Percentiles rank a stretch among this genome's conserved stretches.
phyloP scores from a whole-genome alignment of 2,797 vertebrate species.

The Pseudochirops corinnae region DNA sequence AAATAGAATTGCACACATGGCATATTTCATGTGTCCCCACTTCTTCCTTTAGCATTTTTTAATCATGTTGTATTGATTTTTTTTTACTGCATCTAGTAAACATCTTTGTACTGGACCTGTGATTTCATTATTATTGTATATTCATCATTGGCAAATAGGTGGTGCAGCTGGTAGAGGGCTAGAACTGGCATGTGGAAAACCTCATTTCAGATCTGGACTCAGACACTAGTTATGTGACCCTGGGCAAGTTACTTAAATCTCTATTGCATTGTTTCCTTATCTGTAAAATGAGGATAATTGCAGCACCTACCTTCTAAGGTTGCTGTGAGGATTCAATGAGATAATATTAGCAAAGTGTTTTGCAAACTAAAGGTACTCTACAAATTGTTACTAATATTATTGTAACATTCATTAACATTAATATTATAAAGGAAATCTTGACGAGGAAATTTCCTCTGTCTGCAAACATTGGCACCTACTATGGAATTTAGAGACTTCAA shows the following conservation, averaged over 20 bases:
- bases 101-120: neutral
- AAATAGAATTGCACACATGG: neutral
- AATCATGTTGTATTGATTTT: neutral
- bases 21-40: neutral
- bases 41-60: neutral
- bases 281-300: neutral
- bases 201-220: neutral
- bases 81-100: neutral
- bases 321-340: neutral
- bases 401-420: neutral
- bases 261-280: neutral
- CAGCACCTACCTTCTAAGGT: neutral
- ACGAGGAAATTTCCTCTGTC: neutral
- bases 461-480: neutral
- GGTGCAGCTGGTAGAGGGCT: neutral
- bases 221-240: neutral
- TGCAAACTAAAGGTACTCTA: neutral
- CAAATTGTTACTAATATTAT: neutral
- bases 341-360: neutral
- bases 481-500: neutral
- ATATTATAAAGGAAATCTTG: neutral
- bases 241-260: neutral
- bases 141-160: neutral
- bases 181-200: neutral
- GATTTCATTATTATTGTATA: neutral